phyloP scores from a whole-genome alignment of 2,888 invertebrate species.

The Dicycla oo region DNA sequence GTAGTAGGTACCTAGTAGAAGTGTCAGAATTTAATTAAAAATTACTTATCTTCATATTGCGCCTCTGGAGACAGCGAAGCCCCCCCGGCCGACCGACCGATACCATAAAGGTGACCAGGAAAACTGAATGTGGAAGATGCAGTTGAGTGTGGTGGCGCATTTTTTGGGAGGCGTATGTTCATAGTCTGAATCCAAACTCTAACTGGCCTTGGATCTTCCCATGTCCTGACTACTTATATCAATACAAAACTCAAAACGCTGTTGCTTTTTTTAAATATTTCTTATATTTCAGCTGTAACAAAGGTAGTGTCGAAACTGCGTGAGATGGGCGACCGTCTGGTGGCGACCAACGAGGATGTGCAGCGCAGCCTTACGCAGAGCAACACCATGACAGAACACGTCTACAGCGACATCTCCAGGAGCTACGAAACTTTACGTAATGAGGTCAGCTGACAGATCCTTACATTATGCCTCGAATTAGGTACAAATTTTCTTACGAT shows the following conservation, averaged over 20 bases:
- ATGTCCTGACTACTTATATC: no score
- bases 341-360: conserved; percentile 90
- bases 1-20: neutral
- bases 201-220: neutral
- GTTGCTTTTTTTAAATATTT: neutral
- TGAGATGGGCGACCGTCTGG: conserved; percentile 87
- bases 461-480: no score
- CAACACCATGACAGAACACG: conserved; percentile 89
- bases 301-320: conserved; percentile 88
- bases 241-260: neutral
- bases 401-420: conserved; percentile 88
- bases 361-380: conserved; percentile 91
- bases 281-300: conserved; percentile 76
- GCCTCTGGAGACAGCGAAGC: neutral
- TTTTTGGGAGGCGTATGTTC: neutral
- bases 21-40: neutral
- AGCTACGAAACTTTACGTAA: conserved; percentile 89
- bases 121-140: no score
- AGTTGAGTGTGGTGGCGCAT: neutral
- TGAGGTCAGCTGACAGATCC: conserved; percentile 79
- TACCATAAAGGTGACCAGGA: no score
- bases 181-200: neutral
- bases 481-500: no score
- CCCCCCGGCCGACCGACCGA: no score
- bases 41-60: neutral